Percentiles rank a stretch among this genome's conserved stretches.
Conservation (phyloP, 2,888 invertebrate genomes). For the Xestia ashworthii region DNA sequence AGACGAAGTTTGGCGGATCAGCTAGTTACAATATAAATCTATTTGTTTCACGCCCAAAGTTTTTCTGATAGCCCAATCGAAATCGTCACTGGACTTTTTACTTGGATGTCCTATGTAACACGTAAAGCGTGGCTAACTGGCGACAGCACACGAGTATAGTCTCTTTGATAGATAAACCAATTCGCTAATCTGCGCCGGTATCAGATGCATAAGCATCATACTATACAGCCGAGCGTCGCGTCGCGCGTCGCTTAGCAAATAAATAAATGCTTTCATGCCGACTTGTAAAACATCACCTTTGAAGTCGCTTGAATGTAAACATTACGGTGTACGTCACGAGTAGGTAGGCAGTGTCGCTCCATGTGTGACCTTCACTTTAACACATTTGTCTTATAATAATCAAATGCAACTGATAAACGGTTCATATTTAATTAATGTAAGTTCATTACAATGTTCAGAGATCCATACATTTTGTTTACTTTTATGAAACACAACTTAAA, state of each 20-base stretch:
- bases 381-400: neutral
- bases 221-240: neutral
- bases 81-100: neutral
- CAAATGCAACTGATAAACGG: neutral
- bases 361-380: neutral
- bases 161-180: constrained; percentile 11
- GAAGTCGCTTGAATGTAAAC: constrained; percentile 54
- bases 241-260: constrained; percentile 10
- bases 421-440: too few relatives aligned
- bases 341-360: neutral
- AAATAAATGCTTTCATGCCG: constrained; percentile 37
- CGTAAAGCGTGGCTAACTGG: too few relatives aligned
- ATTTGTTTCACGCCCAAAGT: neutral
- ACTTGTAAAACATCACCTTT: constrained; percentile 47
- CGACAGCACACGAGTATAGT: neutral
- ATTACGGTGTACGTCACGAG: constrained; percentile 16
- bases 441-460: too few relatives aligned
- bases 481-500: too few relatives aligned
- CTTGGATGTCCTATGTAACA: too few relatives aligned
- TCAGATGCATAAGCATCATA: neutral
- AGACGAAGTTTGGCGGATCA: too few relatives aligned
- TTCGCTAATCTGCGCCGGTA: constrained; percentile 8
- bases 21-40: too few relatives aligned
- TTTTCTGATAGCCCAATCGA: neutral
- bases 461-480: too few relatives aligned